Conservation (phyloP, 1,140 invertebrate species). For the Belonocnema kinseyi region DNA sequence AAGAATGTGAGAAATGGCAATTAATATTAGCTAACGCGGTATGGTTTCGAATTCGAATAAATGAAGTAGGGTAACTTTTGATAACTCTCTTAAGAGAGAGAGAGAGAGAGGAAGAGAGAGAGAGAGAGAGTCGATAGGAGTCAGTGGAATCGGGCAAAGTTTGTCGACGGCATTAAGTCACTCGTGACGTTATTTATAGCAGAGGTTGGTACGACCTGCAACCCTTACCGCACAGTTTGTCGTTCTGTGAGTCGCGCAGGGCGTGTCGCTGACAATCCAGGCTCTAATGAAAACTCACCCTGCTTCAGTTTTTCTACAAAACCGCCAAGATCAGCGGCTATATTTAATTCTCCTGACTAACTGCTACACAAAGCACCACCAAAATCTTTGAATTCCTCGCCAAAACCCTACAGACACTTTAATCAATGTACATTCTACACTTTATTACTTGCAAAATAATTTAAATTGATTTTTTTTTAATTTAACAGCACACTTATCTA, state of each 20-base stretch:
- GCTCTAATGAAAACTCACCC: constrained; percentile 58
- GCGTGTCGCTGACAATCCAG: constrained; percentile 52
- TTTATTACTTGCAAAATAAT: no score
- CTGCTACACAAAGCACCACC: background rate
- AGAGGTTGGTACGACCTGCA: constrained; percentile 53
- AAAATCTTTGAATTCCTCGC: background rate
- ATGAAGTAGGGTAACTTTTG: constrained; percentile 49
- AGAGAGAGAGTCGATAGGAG: constrained; percentile 50
- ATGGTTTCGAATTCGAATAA: constrained; percentile 44
- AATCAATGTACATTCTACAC: no score
- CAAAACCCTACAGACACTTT: no score
- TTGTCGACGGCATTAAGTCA: constrained; percentile 59
- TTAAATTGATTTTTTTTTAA: no score
- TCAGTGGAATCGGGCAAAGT: constrained; percentile 51
- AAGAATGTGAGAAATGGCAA: constrained; percentile 34
- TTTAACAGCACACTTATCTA: no score
- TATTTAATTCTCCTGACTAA: background rate
- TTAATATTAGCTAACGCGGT: constrained; percentile 47
- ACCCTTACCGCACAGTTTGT: constrained; percentile 59
- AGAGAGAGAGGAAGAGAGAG: no score
- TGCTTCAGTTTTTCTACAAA: constrained; percentile 40
- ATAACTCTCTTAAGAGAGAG: constrained; percentile 53
- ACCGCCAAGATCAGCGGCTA: constrained; percentile 7
- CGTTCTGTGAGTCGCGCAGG: constrained; percentile 47
- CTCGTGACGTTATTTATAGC: constrained; percentile 57